Conservation (phyloP, 2,797 vertebrate species). For the Antennarius maculatus region DNA sequence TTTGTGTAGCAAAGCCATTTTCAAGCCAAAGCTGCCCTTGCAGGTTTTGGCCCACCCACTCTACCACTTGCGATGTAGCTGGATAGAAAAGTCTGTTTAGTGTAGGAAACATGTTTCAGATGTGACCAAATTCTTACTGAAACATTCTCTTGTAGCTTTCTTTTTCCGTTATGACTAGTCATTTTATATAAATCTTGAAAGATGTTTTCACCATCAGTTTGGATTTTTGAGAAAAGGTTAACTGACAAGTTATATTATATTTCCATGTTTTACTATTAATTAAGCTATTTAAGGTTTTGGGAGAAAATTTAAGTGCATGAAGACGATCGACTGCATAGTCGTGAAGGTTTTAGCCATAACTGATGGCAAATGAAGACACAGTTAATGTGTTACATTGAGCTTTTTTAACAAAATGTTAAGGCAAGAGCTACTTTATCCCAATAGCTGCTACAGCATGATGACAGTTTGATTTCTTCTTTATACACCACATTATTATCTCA, state of each 20-base stretch:
- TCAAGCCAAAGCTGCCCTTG: background rate
- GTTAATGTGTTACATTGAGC: background rate
- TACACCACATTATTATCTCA: constrained; percentile 1
- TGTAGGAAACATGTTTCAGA: constrained; percentile 22
- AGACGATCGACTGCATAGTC: background rate
- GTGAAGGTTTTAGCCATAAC: background rate
- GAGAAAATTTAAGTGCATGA: background rate
- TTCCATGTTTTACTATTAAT: constrained; percentile 23
- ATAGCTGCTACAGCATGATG: constrained; percentile 9
- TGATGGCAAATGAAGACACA: background rate
- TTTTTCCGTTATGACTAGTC: background rate
- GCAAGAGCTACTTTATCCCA: background rate
- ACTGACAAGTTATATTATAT: constrained; percentile 3
- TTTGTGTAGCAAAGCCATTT: background rate
- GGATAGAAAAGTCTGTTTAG: background rate
- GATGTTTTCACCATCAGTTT: constrained; percentile 1
- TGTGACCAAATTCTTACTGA: constrained; percentile 61
- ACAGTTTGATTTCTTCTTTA: background rate
- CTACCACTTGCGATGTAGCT: background rate
- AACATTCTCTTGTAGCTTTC: constrained; percentile 21
- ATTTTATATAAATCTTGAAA: background rate
- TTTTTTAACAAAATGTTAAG: background rate
- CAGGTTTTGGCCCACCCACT: background rate
- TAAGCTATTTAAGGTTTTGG: constrained; percentile 16
- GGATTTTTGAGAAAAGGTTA: background rate